phyloP scores from a whole-genome alignment of 2,797 vertebrate species.

The Siniperca scherzeri region DNA sequence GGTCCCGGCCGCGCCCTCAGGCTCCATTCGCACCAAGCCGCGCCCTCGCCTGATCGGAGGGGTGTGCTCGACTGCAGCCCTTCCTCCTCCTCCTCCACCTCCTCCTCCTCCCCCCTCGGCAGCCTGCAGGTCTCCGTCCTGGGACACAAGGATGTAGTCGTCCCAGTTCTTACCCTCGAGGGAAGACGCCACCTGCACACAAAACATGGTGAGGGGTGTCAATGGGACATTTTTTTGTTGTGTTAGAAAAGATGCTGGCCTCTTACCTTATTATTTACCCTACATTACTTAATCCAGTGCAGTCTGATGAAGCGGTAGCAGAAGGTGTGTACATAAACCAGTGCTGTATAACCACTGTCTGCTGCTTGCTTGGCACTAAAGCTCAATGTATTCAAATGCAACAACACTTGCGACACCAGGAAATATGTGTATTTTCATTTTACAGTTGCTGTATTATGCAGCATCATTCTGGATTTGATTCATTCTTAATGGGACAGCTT shows the following conservation, averaged over 20 bases:
- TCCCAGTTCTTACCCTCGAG: slow-evolving; percentile 87
- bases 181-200: slow-evolving; percentile 55
- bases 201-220: background rate
- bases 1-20: slow-evolving; percentile 71
- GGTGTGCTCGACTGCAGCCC: slow-evolving; percentile 41
- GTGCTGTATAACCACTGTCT: background rate
- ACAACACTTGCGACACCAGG: background rate
- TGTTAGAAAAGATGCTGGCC: background rate
- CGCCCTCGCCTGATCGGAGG: slow-evolving; percentile 67
- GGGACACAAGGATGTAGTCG: slow-evolving; percentile 94
- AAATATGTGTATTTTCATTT: slow-evolving; percentile 20
- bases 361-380: slow-evolving; percentile 12
- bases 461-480: slow-evolving; percentile 29
- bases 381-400: slow-evolving; percentile 10
- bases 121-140: slow-evolving; percentile 87
- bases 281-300: background rate
- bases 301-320: background rate
- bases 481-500: slow-evolving; percentile 20
- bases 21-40: slow-evolving; percentile 78
- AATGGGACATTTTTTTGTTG: background rate
- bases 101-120: slow-evolving; percentile 53
- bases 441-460: slow-evolving; percentile 4
- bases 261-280: background rate
- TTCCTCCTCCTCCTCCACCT: slow-evolving; percentile 44
- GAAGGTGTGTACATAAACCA: background rate